Percentiles rank a stretch among this genome's conserved stretches.
Conservation (phyloP, 1,140 invertebrate genomes). For the Berghia stephanieae region DNA sequence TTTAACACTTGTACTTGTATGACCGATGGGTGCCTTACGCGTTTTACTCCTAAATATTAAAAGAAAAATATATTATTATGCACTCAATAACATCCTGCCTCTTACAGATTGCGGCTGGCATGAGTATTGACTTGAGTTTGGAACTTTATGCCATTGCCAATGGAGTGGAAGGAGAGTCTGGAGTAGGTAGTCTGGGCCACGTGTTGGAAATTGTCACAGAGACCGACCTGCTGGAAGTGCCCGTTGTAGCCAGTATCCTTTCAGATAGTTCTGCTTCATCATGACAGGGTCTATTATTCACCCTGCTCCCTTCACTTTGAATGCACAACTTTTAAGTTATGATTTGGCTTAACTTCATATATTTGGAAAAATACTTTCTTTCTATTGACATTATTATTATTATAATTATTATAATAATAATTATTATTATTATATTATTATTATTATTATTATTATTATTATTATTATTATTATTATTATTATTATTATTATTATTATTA, state of each 20-base stretch:
- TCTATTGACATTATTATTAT: too few relatives aligned
- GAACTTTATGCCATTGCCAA: slow-evolving; percentile 66
- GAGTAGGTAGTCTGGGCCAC: slow-evolving; percentile 56
- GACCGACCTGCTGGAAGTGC: slow-evolving; percentile 61
- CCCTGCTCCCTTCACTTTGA: neutral
- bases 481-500: too few relatives aligned
- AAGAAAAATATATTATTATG: too few relatives aligned
- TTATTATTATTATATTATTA: too few relatives aligned
- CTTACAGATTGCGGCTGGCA: slow-evolving; percentile 63
- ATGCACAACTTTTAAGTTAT: neutral
- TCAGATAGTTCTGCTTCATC: neutral
- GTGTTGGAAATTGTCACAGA: slow-evolving; percentile 65
- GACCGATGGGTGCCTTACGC: too few relatives aligned
- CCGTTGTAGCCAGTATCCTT: slow-evolving; percentile 66
- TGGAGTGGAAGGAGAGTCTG: slow-evolving; percentile 57
- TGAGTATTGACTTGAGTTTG: slow-evolving; percentile 59
- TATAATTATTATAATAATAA: too few relatives aligned
- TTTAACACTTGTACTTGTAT: too few relatives aligned
- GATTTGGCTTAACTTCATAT: neutral
- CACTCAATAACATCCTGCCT: too few relatives aligned
- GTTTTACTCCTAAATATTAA: too few relatives aligned
- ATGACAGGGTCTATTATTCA: neutral
- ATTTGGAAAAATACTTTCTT: neutral
- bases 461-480: too few relatives aligned
- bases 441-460: too few relatives aligned